Evolutionary conservation across 1,140 invertebrate species (phyloP).

Genomic region (Drosophila auraria): DNA sequence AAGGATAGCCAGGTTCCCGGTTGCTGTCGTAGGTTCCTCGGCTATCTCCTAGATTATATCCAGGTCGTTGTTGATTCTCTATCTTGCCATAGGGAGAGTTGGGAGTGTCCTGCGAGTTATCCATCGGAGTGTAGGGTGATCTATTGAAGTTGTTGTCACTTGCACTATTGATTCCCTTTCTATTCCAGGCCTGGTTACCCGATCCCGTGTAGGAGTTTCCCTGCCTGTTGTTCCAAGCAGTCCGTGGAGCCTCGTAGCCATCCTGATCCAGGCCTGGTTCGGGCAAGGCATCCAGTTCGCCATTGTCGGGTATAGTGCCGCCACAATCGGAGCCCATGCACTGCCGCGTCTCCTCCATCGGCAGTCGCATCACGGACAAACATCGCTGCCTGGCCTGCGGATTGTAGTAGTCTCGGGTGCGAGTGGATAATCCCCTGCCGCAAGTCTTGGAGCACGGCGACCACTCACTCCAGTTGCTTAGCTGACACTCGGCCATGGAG

Average conservation of each 20-base stretch:
- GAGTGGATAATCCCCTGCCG: conserved; percentile 62
- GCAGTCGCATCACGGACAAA: conserved; percentile 47
- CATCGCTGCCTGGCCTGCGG: conserved; percentile 59
- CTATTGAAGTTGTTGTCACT: conserved; percentile 23
- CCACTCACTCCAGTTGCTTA: conserved; percentile 91
- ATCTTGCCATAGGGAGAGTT: conserved; percentile 6
- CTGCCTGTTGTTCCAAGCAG: conserved; percentile 17
- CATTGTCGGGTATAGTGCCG: conserved; percentile 63
- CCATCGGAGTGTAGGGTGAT: conserved; percentile 1
- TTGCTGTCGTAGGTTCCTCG: conserved; percentile 23
- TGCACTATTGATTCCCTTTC: conserved; percentile 2
- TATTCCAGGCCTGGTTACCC: conserved; percentile 47
- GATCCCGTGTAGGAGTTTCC: neutral
- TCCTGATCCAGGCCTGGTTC: conserved; percentile 35
- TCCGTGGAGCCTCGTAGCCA: neutral
- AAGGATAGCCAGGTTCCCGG: conserved; percentile 16
- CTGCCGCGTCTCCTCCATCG: conserved; percentile 55
- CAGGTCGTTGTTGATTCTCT: neutral
- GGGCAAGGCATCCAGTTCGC: conserved; percentile 44
- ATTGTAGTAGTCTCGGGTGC: conserved; percentile 68
- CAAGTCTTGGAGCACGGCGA: conserved; percentile 90
- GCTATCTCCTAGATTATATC: neutral
- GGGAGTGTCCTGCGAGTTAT: conserved; percentile 8
- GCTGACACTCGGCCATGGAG: conserved; percentile 87
- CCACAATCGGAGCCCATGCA: conserved; percentile 70